Evolutionary conservation across 1,140 invertebrate genomes (phyloP), one percentile per base, ranked within the genome.

Genomic region (Chionoecetes opilio): DNA sequence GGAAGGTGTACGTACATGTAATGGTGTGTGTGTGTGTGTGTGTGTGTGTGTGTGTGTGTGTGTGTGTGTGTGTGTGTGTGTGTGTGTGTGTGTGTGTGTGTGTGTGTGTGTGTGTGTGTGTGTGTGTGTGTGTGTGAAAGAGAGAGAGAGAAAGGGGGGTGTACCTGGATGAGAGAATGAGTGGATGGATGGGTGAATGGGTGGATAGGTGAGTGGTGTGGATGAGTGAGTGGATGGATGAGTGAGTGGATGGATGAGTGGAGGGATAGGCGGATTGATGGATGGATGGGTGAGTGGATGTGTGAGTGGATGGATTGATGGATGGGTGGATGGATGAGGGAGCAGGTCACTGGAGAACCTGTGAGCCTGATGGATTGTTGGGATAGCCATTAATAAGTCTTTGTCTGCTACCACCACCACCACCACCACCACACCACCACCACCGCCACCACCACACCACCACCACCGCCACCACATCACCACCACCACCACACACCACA

Each of bases 381-480:
- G 46, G 8, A 17, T 17, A 0, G 11, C 46, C 46, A 53, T 53
- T 53, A 53, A 53, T 53, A 53, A 14, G 46, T 53, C 46, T 53
- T 53, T 53, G 46, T 53, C 46, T 53, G 9, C 2, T 9, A 75
- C 63, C 63, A 86, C 85, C 85, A 86, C 85, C 85, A 86, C 84
- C 84, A 86, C 85, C 37, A 86, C 85, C 85, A 86, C 85, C 37
- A 86, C n/a, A 86, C 85, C 85, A 86, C 85, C 85, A 86, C 85
- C 85, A 86, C 85, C 85, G 35, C 85, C 85, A 86, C 85, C 85
- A 86, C 85, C 85, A 34, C 85, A 86, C 85, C 37, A 86, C 85
- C n/a, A 86, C 85, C 85, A 86, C 85, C 85, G 35, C 85, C 85
- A 86, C 85, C 85, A 86, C 85, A n/a, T n/a, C 85, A 86, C 85